A percentile compares a stretch with the other conserved stretches of the same genome.
Evolutionary conservation across 2,888 invertebrate genomes (phyloP).

Genomic region (Parnassius mnemosyne): DNA sequence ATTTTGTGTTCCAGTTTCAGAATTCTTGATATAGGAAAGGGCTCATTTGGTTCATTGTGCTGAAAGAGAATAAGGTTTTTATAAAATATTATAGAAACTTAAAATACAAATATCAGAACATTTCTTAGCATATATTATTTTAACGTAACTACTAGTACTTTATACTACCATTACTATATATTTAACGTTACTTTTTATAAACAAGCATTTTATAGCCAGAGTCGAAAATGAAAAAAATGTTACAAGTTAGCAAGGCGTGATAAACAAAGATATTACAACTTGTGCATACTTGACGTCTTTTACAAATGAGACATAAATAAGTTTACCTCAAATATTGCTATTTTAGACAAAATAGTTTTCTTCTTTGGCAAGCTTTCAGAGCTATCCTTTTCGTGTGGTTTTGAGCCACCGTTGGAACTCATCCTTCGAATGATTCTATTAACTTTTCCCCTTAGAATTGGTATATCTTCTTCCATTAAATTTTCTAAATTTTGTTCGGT

Average conservation of each 20-base stretch:
- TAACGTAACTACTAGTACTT: too few relatives aligned
- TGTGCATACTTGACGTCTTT: too few relatives aligned
- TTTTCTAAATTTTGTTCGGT: conserved; percentile 1
- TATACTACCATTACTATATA: too few relatives aligned
- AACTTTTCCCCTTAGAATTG: conserved; percentile 54
- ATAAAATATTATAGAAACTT: too few relatives aligned
- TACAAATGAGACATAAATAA: not conserved
- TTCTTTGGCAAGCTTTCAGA: conserved; percentile 45
- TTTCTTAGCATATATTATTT: too few relatives aligned
- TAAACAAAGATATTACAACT: too few relatives aligned
- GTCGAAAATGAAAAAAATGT: not conserved
- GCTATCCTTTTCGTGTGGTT: conserved; percentile 34
- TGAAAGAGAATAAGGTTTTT: conserved; percentile 4
- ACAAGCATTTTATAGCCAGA: not conserved
- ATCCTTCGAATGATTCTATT: conserved; percentile 46
- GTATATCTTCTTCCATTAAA: conserved; percentile 36
- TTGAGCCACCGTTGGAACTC: conserved; percentile 34
- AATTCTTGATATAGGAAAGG: conserved; percentile 5
- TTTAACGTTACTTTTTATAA: not conserved
- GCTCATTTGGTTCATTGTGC: conserved; percentile 16
- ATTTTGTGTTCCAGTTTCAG: not conserved
- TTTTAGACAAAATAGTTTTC: conserved; percentile 57
- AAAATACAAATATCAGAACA: too few relatives aligned
- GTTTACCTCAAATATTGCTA: conserved; percentile 69
- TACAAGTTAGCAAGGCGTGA: not conserved